Conservation (phyloP, 2,113 vertebrate species). For the Notiomystis cincta region DNA sequence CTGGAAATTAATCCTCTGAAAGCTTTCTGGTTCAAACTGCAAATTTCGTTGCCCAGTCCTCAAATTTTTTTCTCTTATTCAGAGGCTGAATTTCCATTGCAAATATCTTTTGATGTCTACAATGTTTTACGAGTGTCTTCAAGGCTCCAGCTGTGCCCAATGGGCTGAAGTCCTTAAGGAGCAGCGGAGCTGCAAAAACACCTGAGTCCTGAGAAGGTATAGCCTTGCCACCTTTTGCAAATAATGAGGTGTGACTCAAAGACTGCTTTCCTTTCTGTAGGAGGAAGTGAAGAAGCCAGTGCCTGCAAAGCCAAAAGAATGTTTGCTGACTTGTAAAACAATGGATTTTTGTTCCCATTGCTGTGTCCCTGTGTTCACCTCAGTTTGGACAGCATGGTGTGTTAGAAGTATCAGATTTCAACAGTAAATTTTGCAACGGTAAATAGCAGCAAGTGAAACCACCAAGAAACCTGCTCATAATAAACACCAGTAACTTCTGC, state of each 20-base stretch:
- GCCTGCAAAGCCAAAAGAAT: conserved; percentile 49
- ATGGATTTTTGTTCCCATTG: conserved; percentile 20
- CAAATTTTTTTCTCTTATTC: not conserved
- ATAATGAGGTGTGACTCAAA: conserved; percentile 37
- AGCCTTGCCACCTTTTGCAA: conserved; percentile 20
- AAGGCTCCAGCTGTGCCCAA: not conserved
- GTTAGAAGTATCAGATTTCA: not conserved
- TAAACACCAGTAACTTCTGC: not conserved
- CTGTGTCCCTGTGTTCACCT: not conserved
- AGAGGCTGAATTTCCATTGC: not conserved
- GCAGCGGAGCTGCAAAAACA: not conserved
- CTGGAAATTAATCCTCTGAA: not conserved
- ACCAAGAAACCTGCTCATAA: not conserved
- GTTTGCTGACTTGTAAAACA: conserved; percentile 55
- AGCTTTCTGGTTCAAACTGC: not conserved
- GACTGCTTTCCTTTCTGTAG: not conserved
- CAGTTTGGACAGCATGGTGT: not conserved
- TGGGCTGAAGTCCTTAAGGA: not conserved
- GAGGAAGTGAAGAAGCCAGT: conserved; percentile 9
- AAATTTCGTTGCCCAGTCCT: not conserved
- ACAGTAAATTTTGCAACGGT: not conserved
- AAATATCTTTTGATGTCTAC: not conserved
- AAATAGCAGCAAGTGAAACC: not conserved
- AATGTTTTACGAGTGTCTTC: not conserved
- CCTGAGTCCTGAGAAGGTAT: not conserved